A percentile compares a stretch with the other conserved stretches of the same genome.
Evolutionary conservation across 2,888 invertebrate species (phyloP).

Genomic region (Agrochola circellaris): DNA sequence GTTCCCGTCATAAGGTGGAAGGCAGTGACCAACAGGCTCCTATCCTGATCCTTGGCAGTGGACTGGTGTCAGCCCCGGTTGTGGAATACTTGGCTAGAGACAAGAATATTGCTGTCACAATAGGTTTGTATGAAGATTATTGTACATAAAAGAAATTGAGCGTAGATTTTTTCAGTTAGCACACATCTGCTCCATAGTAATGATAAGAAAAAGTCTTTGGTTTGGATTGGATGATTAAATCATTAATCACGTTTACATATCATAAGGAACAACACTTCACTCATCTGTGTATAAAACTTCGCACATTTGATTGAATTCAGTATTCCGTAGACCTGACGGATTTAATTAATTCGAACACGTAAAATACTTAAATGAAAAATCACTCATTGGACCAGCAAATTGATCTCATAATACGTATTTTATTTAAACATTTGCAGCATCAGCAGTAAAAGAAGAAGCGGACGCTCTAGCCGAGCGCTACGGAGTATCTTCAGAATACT

Average conservation of each 20-base stretch:
- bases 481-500: slow-evolving; percentile 94
- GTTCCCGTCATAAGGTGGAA: slow-evolving; percentile 94
- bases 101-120: slow-evolving; percentile 94
- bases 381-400: background rate
- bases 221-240: background rate
- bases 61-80: slow-evolving; percentile 97
- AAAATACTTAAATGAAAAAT: background rate
- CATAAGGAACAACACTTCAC: background rate
- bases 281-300: background rate
- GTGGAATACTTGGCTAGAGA: slow-evolving; percentile 98
- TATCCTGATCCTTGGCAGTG: slow-evolving; percentile 98
- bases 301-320: background rate
- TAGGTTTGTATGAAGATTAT: slow-evolving; percentile 89
- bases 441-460: slow-evolving; percentile 96
- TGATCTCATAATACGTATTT: background rate
- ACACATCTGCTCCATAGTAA: background rate
- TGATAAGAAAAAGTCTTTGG: background rate
- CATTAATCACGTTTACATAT: background rate
- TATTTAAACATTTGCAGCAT: slow-evolving; percentile 86
- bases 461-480: slow-evolving; percentile 95
- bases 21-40: slow-evolving; percentile 92
- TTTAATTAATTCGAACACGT: background rate
- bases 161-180: background rate
- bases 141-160: background rate
- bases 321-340: background rate